Base-by-base conservation (phyloP, 2,113 vertebrate genomes). In the Tinamus guttatus region DNA sequence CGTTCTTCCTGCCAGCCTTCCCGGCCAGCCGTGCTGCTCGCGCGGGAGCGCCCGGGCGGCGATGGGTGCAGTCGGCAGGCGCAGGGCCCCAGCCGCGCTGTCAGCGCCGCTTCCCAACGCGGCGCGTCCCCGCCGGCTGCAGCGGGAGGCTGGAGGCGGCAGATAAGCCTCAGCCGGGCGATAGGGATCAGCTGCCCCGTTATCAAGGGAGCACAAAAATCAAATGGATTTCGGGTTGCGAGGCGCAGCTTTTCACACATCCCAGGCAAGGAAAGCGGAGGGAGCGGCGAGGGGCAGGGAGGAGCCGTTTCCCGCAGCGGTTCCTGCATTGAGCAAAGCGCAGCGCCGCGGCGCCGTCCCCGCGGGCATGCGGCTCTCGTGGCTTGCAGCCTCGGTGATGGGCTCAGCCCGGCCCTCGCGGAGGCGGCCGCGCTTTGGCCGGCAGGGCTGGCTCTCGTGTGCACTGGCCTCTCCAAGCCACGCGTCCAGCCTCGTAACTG, bases 221-320 rank as follows among this genome's bases (percentile, higher is more conserved):
- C 95, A 97, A 96, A 97, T 52, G 97, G 96, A 96, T 97, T 96
- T 96, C 96, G 94, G 95, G 96, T 96, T 89, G 78, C 76, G 94
- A 89, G 95, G 92, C 96, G 89, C 91, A 68, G 92, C 81, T 96
- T 96, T 96, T 96, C 78, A 77, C 93, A 79, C 93, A 96, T 81
- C 89, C 90, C 76, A 79, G 93, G 89, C 85, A 95, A 93, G 96
- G 82, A 92, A 94, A 85, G 94, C 79, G 84, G 80, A 89, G 79
- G 67, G 79, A 75, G 24, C n/a, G 71, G 51, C 32, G 45, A 77
- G 71, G 38, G 27, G 64, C 28, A 68, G 52, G 63, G 62, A 73
- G 52, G 76, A 95, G 70, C 43, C 92, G 85, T 83, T 85, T 87
- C 95, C 51, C 81, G 95, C 86, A 91, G 83, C 52, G 93, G 76